Evolutionary conservation across 1,140 invertebrate species (phyloP), one percentile per base, ranked within the genome.

Genomic region (Drosophila repletoides): DNA sequence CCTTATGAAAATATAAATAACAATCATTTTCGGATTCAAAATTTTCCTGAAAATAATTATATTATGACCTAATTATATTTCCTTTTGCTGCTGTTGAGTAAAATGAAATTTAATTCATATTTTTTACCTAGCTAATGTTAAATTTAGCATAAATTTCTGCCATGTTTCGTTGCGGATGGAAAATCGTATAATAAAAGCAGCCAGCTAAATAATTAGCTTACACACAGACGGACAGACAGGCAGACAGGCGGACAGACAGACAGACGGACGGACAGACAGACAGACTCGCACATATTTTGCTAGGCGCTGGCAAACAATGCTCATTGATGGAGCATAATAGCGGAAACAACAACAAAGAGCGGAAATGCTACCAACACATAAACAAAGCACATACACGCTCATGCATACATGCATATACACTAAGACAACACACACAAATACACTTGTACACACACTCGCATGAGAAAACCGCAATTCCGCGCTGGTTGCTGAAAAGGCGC

Each of bases 321-420:
- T 61, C 65, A 68, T 63, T 68, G 65, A 49, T 66, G 53, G 34
- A 53, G 43, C 26, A 49, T 59, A 65, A 58, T 40, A 41, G 63
- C 53, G 63, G 63, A 41, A 59, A 21, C 41, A 48, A 34, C 45
- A 51, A 48, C 48, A 53, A 60, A 52, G 36, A 9, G 29, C 22
- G 36, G 21, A 51, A 45, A 34, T 17, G 21, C 5, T 19, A 26
- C n/a, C 29, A 24, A 22, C 46, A 19, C n/a, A n/a, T n/a, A 31
- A 36, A 12, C 55, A 56, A 56, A 56, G 31, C 19, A 17, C 38
- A 36, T 38, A 52, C 12, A 49, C 12, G 22, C 14, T 10, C 12
- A 48, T n/a, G n/a, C 10, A 41, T 9, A 41, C 28, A 36, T 17
- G 15, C 10, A 33, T 3, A 63, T 5, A 22, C 22, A 21, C 29